Conservation (phyloP, 1,140 invertebrate species). For the Pectinophora gossypiella region DNA sequence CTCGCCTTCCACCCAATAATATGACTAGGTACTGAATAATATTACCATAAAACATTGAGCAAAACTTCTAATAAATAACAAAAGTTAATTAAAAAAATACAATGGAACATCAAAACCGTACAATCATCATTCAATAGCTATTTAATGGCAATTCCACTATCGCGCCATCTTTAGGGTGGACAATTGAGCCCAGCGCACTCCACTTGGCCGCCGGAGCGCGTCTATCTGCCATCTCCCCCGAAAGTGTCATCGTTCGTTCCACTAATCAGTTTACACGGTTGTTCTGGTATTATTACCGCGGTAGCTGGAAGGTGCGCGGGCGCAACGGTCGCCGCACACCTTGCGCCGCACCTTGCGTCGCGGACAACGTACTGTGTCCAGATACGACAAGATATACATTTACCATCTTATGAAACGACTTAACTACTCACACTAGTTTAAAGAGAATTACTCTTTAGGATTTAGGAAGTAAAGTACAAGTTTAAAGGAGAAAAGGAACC, state of each 20-base stretch:
- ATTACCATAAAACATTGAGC: no score
- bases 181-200: not conserved
- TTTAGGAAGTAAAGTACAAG: not conserved
- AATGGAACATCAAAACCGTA: no score
- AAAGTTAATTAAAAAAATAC: no score
- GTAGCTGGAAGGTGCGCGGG: slow-evolving; percentile 13
- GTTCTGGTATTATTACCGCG: slow-evolving; percentile 33
- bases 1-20: no score
- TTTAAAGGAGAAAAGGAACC: not conserved
- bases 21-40: no score
- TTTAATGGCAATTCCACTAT: not conserved
- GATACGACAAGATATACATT: slow-evolving; percentile 48
- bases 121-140: not conserved
- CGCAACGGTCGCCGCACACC: slow-evolving; percentile 48
- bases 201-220: not conserved
- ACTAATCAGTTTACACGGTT: slow-evolving; percentile 56
- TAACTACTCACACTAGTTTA: not conserved
- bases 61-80: no score
- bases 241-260: slow-evolving; percentile 11
- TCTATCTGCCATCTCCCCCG: not conserved
- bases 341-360: slow-evolving; percentile 53
- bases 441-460: not conserved
- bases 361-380: slow-evolving; percentile 31
- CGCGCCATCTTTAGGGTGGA: not conserved
- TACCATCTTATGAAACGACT: slow-evolving; percentile 4